Evolutionary conservation across 2,888 invertebrate genomes (phyloP).

Genomic region (Mythimna pallens): DNA sequence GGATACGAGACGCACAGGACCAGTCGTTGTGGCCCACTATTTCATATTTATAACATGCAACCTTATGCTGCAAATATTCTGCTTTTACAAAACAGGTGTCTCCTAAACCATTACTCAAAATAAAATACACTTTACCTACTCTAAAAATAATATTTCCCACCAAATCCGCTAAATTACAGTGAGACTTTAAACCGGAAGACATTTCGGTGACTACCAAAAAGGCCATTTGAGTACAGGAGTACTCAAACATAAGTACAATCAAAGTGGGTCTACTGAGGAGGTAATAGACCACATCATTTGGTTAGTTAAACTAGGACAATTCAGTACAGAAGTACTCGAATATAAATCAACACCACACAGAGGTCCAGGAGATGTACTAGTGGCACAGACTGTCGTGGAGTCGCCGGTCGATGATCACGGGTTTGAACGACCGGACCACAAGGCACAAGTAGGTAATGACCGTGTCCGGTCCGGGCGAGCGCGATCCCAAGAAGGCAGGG

Average conservation of each 20-base stretch:
- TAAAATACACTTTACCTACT: not conserved
- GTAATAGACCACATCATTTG: not conserved
- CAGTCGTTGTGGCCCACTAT: too few relatives aligned
- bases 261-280: not conserved
- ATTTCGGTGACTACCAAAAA: not conserved
- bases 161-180: not conserved
- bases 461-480: conserved; percentile 58
- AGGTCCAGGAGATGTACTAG: conserved; percentile 1
- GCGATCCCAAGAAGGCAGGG: conserved; percentile 44
- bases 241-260: not conserved
- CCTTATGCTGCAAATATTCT: not conserved
- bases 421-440: conserved; percentile 25
- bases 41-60: too few relatives aligned
- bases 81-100: not conserved
- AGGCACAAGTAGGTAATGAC: conserved; percentile 70
- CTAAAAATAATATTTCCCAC: not conserved
- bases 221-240: not conserved
- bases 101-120: not conserved
- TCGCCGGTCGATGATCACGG: conserved; percentile 45
- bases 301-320: conserved; percentile 15
- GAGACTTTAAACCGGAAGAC: not conserved
- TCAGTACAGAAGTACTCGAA: conserved; percentile 26
- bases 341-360: conserved; percentile 10
- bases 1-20: too few relatives aligned
- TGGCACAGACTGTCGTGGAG: conserved; percentile 36